phyloP scores from a whole-genome alignment of 2,888 invertebrate species.

The Melipona bicolor region DNA sequence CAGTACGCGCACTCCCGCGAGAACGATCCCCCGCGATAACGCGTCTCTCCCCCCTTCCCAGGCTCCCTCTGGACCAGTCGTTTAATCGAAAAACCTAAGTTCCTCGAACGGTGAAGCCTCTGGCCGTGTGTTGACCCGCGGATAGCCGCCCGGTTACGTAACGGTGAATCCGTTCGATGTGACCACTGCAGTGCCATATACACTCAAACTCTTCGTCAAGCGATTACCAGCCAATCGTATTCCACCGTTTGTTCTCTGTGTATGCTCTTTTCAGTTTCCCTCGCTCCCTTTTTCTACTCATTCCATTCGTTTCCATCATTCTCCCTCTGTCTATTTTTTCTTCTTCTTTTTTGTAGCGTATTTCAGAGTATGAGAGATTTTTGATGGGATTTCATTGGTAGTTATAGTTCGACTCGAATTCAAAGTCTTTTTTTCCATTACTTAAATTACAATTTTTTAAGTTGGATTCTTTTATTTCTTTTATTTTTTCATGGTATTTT shows the following conservation, averaged over 20 bases:
- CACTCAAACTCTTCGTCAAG: constrained; percentile 57
- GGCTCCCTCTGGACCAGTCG: constrained; percentile 60
- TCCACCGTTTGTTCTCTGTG: constrained; percentile 50
- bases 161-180: constrained; percentile 77
- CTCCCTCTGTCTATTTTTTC: constrained; percentile 18
- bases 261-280: constrained; percentile 17
- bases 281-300: constrained; percentile 20
- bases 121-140: constrained; percentile 70
- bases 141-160: constrained; percentile 76
- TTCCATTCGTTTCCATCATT: not conserved
- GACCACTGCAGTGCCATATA: constrained; percentile 73
- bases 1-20: constrained; percentile 15
- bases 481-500: too few species aligned
- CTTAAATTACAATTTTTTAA: too few species aligned
- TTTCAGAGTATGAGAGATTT: not conserved
- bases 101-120: constrained; percentile 66
- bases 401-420: not conserved
- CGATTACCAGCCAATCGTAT: constrained; percentile 70
- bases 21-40: constrained; percentile 36
- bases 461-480: too few species aligned
- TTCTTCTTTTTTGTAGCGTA: not conserved
- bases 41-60: constrained; percentile 6
- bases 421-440: too few species aligned
- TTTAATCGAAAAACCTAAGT: constrained; percentile 67
- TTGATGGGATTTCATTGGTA: not conserved